Base-by-base conservation (phyloP, 2,888 invertebrate genomes). In the Oligia strigilis region DNA sequence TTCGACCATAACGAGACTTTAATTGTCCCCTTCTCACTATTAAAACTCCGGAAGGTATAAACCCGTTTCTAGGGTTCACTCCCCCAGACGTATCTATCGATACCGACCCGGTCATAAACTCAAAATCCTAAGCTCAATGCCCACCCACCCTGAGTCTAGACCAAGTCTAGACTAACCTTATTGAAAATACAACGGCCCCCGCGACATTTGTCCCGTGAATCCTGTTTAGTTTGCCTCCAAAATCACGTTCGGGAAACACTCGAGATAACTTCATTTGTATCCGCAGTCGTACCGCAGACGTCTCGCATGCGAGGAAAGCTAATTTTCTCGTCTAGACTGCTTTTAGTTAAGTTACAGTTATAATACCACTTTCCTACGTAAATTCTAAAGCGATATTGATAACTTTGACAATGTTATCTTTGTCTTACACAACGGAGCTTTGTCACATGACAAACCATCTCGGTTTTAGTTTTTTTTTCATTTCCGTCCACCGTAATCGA, bases 101-200 rank as follows among this genome's bases (percentile, higher is more conserved):
- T 92, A 87, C 81, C 67, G 83, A 66, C 82, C 81, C 79, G 80
- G 81, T 79, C 80, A 83, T 89, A 88, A 88, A 90, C 82, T 82
- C 80, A 87, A 90, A 90, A 90, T 88, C 83, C 75, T 83, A 77
- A 84, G 64, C 72, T 19, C 19, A 23, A 73, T 80, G 74, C 85
- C 83, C 80, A 79, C 80, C 86, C 88, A 80, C 87, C 87, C 87
- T 86, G 87, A 89, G 96, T 95, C 96, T 96, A 96, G 96, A 96
- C 96, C 80, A 14, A 85, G 96, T 96, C 96, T 96, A 96, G 96
- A 96, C 96, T 89, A 87, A 90, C 87, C 93, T 91, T 91, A 93
- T 93, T 93, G 90, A 86, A 90, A 90, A 91, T 85, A 90, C 86
- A 89, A 87, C 87, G 72, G 84, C 90, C 89, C 81, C 86, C 81